Evolutionary conservation across 1,140 invertebrate genomes (phyloP).

Genomic region (Drepana arcuata): DNA sequence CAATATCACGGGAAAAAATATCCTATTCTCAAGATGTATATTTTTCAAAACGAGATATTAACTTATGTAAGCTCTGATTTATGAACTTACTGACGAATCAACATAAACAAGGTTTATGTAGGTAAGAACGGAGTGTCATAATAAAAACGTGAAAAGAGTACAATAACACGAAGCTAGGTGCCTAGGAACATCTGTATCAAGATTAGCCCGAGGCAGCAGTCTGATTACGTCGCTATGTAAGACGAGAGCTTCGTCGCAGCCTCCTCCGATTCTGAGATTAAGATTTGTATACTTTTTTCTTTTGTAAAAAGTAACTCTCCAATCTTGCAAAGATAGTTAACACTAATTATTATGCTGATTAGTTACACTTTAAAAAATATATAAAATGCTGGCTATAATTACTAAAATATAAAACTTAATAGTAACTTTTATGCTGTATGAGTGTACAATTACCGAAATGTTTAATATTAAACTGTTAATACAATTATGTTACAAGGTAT

Average conservation of each 20-base stretch:
- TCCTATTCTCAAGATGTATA: no score
- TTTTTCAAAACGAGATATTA: no score
- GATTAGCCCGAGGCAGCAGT: slow-evolving; percentile 55
- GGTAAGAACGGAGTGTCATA: slow-evolving; percentile 19
- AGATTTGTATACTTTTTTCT: slow-evolving; percentile 34
- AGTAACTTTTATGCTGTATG: no score
- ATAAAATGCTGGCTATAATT: no score
- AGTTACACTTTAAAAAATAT: no score
- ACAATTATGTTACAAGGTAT: no score
- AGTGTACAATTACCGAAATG: no score
- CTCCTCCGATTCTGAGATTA: slow-evolving; percentile 40
- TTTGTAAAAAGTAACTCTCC: slow-evolving; percentile 13
- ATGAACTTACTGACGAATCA: neutral
- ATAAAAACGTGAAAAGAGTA: slow-evolving; percentile 33
- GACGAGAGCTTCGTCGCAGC: slow-evolving; percentile 33
- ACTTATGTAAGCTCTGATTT: neutral
- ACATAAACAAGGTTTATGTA: slow-evolving; percentile 1
- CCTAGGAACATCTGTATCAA: slow-evolving; percentile 50
- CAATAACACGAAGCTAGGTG: slow-evolving; percentile 36
- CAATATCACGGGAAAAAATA: slow-evolving; percentile 20
- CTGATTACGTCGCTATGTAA: slow-evolving; percentile 54
- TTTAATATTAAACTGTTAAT: no score
- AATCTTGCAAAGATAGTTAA: slow-evolving; percentile 8
- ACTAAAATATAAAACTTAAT: no score
- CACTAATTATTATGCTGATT: no score